These are phyloP conservation scores for Oreortyx pictus DNA, from an alignment of 2,797 vertebrate genomes.

Conservation along the genomic window DNA sequence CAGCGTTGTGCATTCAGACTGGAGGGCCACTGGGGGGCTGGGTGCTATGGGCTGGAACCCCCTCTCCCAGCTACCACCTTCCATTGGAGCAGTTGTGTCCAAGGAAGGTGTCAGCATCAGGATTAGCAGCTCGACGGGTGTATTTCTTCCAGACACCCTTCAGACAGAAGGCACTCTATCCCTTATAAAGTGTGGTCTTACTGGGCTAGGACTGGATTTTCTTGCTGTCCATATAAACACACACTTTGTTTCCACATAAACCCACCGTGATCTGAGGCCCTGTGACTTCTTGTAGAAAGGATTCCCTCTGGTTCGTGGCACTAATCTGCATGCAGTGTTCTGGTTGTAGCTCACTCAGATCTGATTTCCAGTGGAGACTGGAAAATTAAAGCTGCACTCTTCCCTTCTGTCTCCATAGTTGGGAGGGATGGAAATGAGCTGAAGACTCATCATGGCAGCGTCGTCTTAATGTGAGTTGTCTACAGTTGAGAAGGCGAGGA, in stretches of 20 bases:
- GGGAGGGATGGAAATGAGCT: neutral
- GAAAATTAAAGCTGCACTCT: neutral
- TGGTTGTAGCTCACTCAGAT: neutral
- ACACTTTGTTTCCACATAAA: neutral
- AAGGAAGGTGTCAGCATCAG: neutral
- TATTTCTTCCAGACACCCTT: neutral
- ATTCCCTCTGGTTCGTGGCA: neutral
- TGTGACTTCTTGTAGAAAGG: neutral
- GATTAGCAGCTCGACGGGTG: neutral
- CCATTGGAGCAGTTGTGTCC: rapidly evolving
- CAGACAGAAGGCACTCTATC: neutral
- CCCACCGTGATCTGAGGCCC: rapidly evolving
- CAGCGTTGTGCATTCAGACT: neutral
- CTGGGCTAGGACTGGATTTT: neutral
- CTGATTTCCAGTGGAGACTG: neutral
- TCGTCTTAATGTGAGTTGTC: neutral
- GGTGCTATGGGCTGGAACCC: neutral
- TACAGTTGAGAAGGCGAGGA: neutral
- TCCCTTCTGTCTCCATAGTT: neutral
- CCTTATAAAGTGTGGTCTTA: neutral
- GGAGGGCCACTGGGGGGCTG: rapidly evolving
- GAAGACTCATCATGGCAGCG: neutral
- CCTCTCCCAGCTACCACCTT: neutral
- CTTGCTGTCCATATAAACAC: neutral
- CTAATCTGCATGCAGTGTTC: rapidly evolving